A percentile compares a stretch with the other conserved stretches of the same genome.
These are phyloP conservation scores for Syrphus vitripennis DNA, from an alignment of 2,888 invertebrate species.

Conservation along the genomic window DNA sequence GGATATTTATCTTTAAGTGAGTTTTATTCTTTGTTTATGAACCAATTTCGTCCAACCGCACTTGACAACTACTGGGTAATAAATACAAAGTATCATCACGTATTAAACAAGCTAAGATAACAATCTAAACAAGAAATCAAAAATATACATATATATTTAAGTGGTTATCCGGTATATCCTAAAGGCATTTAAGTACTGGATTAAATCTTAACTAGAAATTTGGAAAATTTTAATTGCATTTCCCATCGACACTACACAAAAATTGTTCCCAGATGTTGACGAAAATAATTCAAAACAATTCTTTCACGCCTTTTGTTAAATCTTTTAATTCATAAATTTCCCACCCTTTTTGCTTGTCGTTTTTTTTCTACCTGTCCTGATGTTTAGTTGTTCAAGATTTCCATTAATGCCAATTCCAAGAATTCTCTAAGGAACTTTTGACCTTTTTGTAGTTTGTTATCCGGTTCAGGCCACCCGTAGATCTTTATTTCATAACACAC, in stretches of 20 bases:
- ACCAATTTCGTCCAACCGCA: background rate
- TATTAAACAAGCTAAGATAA: background rate
- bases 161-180: no score
- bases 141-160: no score
- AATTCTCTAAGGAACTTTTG: slow-evolving; percentile 32
- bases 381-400: background rate
- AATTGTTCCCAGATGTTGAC: background rate
- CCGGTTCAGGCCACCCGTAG: slow-evolving; percentile 47
- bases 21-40: background rate
- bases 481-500: slow-evolving; percentile 34
- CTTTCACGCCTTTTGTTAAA: background rate
- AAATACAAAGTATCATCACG: background rate
- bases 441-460: slow-evolving; percentile 41
- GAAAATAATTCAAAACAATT: background rate
- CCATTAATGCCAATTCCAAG: slow-evolving; percentile 12
- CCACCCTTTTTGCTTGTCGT: background rate
- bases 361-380: background rate
- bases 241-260: background rate
- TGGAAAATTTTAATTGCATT: background rate
- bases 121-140: background rate
- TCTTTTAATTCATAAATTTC: slow-evolving; percentile 14
- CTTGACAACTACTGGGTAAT: background rate
- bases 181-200: no score
- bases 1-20: background rate
- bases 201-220: no score